These are phyloP conservation scores for Chromis chromis DNA, from an alignment of 2,797 vertebrate species.

Conservation along the genomic window DNA sequence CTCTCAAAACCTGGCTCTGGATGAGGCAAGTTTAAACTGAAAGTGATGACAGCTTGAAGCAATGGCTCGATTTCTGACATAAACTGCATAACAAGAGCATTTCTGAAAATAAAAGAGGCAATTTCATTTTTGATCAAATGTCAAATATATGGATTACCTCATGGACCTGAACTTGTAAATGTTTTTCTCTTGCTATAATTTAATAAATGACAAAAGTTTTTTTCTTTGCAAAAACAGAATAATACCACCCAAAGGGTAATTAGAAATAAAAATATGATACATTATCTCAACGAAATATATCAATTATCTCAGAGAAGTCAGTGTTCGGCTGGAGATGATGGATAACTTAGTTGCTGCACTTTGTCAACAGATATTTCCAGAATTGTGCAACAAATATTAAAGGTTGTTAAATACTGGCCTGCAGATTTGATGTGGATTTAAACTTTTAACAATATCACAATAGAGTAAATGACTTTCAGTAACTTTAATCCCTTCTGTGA, in stretches of 20 bases:
- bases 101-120: conserved; percentile 3
- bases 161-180: background rate
- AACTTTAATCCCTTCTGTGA: background rate
- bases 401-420: background rate
- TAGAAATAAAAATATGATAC: too few species aligned
- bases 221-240: too few species aligned
- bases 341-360: background rate
- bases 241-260: too few species aligned
- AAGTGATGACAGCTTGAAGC: conserved; percentile 20
- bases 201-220: too few species aligned
- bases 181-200: background rate
- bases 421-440: background rate
- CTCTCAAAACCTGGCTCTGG: conserved; percentile 16
- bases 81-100: background rate
- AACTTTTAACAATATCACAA: background rate
- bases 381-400: background rate
- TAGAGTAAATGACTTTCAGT: background rate
- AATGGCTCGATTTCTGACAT: conserved; percentile 2
- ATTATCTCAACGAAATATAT: too few species aligned
- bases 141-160: too few species aligned
- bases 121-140: too few species aligned
- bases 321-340: background rate
- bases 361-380: background rate
- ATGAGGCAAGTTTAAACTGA: background rate
- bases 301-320: background rate